Conservation (phyloP, 2,113 vertebrate genomes). For the Glaucomys volans region DNA sequence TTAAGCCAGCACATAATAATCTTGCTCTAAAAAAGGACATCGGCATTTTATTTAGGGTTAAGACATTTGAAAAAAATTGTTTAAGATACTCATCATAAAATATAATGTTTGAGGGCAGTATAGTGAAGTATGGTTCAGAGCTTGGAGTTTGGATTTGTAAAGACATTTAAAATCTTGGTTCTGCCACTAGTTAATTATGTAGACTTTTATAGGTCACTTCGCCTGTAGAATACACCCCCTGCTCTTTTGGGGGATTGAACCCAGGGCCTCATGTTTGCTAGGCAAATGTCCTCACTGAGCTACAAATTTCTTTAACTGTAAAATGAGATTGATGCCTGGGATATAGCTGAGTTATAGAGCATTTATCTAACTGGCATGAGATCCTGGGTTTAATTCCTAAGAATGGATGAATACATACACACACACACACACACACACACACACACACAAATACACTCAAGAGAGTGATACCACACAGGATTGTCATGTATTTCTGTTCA, state of each 20-base stretch:
- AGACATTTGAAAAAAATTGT: neutral
- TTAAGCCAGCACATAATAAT: neutral
- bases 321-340: neutral
- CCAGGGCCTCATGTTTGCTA: neutral
- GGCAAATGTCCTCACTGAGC: too few relatives aligned
- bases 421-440: too few relatives aligned
- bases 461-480: neutral
- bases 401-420: too few relatives aligned
- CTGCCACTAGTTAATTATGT: neutral
- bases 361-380: too few relatives aligned
- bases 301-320: neutral
- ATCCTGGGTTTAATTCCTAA: neutral
- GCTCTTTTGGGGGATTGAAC: neutral
- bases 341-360: too few relatives aligned
- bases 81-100: slow-evolving; percentile 25
- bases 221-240: neutral
- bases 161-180: slow-evolving; percentile 8
- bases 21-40: neutral
- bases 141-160: neutral
- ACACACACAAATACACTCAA: too few relatives aligned
- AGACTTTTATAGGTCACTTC: neutral
- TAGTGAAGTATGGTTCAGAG: neutral
- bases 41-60: neutral
- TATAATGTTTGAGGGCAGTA: neutral
- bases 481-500: neutral